Conservation (phyloP, 2,797 vertebrate species). For the Salarias fasciatus region DNA sequence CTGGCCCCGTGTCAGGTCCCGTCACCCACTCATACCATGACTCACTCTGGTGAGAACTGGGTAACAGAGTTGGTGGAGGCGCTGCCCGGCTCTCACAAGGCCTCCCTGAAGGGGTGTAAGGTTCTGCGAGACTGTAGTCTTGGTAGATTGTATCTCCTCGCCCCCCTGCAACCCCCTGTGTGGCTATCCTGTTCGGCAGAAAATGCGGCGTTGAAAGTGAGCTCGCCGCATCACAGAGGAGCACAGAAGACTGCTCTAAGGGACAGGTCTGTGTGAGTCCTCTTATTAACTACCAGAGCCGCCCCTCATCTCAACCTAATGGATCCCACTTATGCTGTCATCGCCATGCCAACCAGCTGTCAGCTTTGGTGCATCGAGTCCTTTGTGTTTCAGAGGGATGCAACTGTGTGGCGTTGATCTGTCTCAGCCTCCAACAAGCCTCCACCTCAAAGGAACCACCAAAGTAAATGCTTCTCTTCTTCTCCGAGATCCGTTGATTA, state of each 20-base stretch:
- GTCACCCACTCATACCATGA: conserved; percentile 60
- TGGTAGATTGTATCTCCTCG: conserved; percentile 62
- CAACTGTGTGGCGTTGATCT: conserved; percentile 58
- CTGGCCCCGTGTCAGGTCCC: conserved; percentile 50
- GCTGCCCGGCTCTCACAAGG: conserved; percentile 33
- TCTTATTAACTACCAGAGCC: conserved; percentile 70
- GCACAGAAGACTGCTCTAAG: conserved; percentile 57
- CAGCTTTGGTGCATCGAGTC: conserved; percentile 57
- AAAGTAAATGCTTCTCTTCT: conserved; percentile 63
- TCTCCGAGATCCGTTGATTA: conserved; percentile 54
- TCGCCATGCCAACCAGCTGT: conserved; percentile 80
- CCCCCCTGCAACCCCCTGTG: conserved; percentile 62
- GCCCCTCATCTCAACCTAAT: conserved; percentile 69
- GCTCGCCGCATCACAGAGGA: conserved; percentile 43
- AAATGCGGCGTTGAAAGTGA: conserved; percentile 61
- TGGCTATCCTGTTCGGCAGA: conserved; percentile 78
- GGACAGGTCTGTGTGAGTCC: conserved; percentile 69
- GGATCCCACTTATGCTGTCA: conserved; percentile 82
- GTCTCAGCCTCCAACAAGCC: conserved; percentile 52
- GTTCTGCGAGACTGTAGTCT: conserved; percentile 74
- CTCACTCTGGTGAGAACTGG: conserved; percentile 58
- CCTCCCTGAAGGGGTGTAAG: conserved; percentile 78
- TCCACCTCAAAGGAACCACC: conserved; percentile 64
- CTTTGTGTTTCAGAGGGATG: conserved; percentile 67
- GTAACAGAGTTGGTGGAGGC: conserved; percentile 22